These are phyloP conservation scores for Cryptophagus acutangulus DNA, from an alignment of 2,888 invertebrate genomes.

Conservation along the genomic window DNA sequence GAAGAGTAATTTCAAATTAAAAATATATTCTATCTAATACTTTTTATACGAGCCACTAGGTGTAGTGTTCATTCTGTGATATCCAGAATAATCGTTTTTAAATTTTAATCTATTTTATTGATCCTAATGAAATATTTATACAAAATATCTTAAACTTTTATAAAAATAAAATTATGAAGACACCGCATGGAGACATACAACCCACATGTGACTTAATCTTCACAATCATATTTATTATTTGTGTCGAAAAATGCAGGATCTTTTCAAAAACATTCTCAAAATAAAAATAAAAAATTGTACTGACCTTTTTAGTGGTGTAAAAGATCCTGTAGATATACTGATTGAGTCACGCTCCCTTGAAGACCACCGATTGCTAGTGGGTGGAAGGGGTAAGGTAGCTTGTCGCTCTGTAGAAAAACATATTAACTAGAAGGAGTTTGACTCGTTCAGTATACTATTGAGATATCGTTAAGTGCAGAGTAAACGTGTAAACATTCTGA, in stretches of 20 bases:
- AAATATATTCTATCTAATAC: constrained; percentile 25
- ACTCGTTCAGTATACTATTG: too few species aligned
- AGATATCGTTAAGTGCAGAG: too few species aligned
- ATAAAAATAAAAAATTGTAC: too few species aligned
- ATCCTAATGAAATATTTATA: constrained; percentile 25
- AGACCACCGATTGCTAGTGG: too few species aligned
- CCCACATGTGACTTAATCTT: constrained; percentile 33
- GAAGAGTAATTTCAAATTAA: constrained; percentile 11
- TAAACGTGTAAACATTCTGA: too few species aligned
- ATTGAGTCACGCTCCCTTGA: too few species aligned
- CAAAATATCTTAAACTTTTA: constrained; percentile 20
- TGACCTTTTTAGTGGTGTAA: too few species aligned
- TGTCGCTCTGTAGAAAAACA: too few species aligned
- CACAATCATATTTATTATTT: constrained; percentile 31
- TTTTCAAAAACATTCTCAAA: too few species aligned
- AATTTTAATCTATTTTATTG: constrained; percentile 40
- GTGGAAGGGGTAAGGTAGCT: too few species aligned
- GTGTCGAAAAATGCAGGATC: constrained; percentile 1
- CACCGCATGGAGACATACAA: constrained; percentile 25
- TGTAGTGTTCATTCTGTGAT: constrained; percentile 51
- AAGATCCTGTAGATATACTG: too few species aligned
- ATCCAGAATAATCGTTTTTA: constrained; percentile 48
- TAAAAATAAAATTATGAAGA: constrained; percentile 17
- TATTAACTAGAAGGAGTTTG: too few species aligned
- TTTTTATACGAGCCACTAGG: constrained; percentile 50